A percentile compares a stretch with the other conserved stretches of the same genome.
phyloP scores from a whole-genome alignment of 2,797 vertebrate species.

The Heliangelus exortis region DNA sequence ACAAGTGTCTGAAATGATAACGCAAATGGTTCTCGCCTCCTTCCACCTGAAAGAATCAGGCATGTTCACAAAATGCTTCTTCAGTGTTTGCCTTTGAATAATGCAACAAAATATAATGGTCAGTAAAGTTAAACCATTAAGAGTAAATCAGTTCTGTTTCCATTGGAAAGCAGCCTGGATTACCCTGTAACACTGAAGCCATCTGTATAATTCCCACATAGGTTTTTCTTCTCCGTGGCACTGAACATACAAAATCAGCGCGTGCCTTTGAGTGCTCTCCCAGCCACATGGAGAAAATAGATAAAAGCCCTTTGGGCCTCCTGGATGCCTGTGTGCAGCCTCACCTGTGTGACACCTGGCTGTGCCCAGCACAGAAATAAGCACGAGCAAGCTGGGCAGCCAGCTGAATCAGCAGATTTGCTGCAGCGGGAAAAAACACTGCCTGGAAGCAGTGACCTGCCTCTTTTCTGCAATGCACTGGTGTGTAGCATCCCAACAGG shows the following conservation, averaged over 20 bases:
- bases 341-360: slow-evolving; percentile 71
- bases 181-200: slow-evolving; percentile 30
- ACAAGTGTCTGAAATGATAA: slow-evolving; percentile 20
- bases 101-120: slow-evolving; percentile 52
- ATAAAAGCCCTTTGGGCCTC: slow-evolving; percentile 50
- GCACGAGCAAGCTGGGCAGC: slow-evolving; percentile 18
- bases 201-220: slow-evolving; percentile 42
- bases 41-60: slow-evolving; percentile 6
- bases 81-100: slow-evolving; percentile 59
- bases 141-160: slow-evolving; percentile 51
- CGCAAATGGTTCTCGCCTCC: slow-evolving; percentile 13
- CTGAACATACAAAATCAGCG: slow-evolving; percentile 60
- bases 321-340: background rate
- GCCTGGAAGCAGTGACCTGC: slow-evolving; percentile 46
- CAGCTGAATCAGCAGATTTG: slow-evolving; percentile 57
- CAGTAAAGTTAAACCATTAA: slow-evolving; percentile 43
- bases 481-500: slow-evolving; percentile 12
- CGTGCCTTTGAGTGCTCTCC: slow-evolving; percentile 43
- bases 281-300: slow-evolving; percentile 49
- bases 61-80: slow-evolving; percentile 34
- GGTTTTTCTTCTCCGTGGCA: slow-evolving; percentile 46
- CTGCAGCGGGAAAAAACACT: slow-evolving; percentile 1
- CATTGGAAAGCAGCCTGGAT: slow-evolving; percentile 38
- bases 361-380: slow-evolving; percentile 51
- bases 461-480: background rate